Conservation (phyloP, 1,140 invertebrate genomes). For the Teleopsis dalmanni region DNA sequence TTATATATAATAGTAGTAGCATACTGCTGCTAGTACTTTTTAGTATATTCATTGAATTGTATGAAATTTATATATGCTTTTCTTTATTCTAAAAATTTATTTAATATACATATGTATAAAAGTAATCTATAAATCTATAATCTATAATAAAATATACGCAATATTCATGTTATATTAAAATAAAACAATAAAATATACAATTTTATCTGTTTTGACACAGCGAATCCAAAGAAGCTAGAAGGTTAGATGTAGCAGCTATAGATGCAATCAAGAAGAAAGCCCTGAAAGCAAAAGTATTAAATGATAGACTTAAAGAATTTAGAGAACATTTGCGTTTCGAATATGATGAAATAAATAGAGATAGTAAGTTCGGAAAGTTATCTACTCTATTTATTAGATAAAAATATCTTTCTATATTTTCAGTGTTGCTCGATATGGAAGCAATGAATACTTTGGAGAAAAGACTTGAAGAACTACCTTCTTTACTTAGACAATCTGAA, state of each 20-base stretch:
- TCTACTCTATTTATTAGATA: neutral
- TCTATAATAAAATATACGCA: too few species aligned
- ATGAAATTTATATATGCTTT: too few species aligned
- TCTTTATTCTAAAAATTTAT: too few species aligned
- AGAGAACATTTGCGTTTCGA: constrained; percentile 53
- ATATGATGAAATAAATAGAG: constrained; percentile 42
- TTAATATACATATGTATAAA: too few species aligned
- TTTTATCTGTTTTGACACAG: constrained; percentile 28
- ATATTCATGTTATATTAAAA: neutral
- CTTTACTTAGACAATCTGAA: constrained; percentile 53
- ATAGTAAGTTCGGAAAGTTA: constrained; percentile 25
- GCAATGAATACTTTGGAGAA: constrained; percentile 44
- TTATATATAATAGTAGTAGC: too few species aligned
- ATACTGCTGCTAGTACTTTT: too few species aligned
- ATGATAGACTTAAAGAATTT: constrained; percentile 55
- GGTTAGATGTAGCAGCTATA: constrained; percentile 49
- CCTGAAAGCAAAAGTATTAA: constrained; percentile 57
- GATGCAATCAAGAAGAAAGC: constrained; percentile 55
- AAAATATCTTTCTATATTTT: neutral
- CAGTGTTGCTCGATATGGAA: constrained; percentile 8
- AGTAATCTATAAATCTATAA: too few species aligned
- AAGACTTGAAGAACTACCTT: constrained; percentile 49
- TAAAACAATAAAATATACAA: neutral
- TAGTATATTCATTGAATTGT: too few species aligned
- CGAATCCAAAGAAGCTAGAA: constrained; percentile 50